Conservation (phyloP, 2,113 vertebrate species). For the Delphinus delphis region DNA sequence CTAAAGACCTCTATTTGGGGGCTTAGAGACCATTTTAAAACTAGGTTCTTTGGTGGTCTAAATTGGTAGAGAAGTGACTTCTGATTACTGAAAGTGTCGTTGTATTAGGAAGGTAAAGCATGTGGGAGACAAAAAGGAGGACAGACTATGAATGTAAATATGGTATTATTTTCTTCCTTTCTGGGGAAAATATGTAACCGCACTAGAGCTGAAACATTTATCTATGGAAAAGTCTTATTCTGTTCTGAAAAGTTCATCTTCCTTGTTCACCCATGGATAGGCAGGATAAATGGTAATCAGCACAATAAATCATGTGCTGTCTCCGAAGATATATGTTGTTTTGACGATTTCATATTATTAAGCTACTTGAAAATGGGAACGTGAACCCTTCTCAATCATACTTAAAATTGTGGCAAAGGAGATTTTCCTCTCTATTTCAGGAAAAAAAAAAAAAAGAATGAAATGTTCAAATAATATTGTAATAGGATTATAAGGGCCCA, state of each 20-base stretch:
- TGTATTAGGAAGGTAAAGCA: not conserved
- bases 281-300: slow-evolving; percentile 69
- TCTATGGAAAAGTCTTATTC: slow-evolving; percentile 61
- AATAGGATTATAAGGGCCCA: slow-evolving; percentile 61
- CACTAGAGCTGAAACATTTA: slow-evolving; percentile 40
- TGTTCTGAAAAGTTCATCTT: slow-evolving; percentile 65
- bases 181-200: slow-evolving; percentile 23
- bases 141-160: not conserved
- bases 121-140: not conserved
- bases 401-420: slow-evolving; percentile 68
- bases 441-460: not conserved
- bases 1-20: slow-evolving; percentile 1
- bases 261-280: slow-evolving; percentile 34
- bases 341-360: slow-evolving; percentile 75
- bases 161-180: not conserved
- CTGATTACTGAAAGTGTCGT: slow-evolving; percentile 8
- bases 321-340: slow-evolving; percentile 71
- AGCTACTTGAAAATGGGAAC: slow-evolving; percentile 72
- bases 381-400: slow-evolving; percentile 74
- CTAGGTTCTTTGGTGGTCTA: slow-evolving; percentile 3
- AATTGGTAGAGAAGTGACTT: slow-evolving; percentile 12
- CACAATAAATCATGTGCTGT: slow-evolving; percentile 62
- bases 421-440: slow-evolving; percentile 64
- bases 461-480: slow-evolving; percentile 65
- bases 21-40: slow-evolving; percentile 49